Conservation (phyloP, 2,113 vertebrate genomes). For the Hyaena hyaena region DNA sequence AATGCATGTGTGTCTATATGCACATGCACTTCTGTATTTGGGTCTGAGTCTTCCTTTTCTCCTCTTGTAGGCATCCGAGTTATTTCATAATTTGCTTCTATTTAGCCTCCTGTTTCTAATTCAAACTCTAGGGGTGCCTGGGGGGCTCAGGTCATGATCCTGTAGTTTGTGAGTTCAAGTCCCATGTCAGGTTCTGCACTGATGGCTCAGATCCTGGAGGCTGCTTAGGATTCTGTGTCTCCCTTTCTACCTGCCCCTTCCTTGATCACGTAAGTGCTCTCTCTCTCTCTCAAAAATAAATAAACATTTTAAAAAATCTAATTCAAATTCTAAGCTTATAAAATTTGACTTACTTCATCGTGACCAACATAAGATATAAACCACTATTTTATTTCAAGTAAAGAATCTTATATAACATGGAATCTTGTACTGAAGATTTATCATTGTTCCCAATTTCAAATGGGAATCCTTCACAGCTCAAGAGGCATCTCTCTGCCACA, state of each 20-base stretch:
- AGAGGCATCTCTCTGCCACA: not conserved
- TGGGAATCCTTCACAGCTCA: not conserved
- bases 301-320: not conserved
- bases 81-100: conserved; percentile 9
- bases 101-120: not conserved
- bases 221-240: too few species aligned
- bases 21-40: not conserved
- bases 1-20: not conserved
- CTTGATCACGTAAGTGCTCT: too few species aligned
- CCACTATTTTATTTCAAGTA: not conserved
- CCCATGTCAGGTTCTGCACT: too few species aligned
- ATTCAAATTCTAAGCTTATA: not conserved
- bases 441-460: not conserved
- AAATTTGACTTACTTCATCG: not conserved
- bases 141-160: too few species aligned
- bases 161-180: too few species aligned
- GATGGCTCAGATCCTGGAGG: too few species aligned
- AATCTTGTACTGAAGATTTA: not conserved
- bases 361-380: not conserved
- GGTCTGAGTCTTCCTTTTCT: not conserved
- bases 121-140: not conserved
- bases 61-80: not conserved
- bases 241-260: too few species aligned
- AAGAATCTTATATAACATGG: not conserved
- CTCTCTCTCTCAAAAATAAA: too few species aligned